Evolutionary conservation across 2,113 vertebrate genomes (phyloP), one percentile per base, ranked within the genome.

Genomic region (Scomber japonicus): DNA sequence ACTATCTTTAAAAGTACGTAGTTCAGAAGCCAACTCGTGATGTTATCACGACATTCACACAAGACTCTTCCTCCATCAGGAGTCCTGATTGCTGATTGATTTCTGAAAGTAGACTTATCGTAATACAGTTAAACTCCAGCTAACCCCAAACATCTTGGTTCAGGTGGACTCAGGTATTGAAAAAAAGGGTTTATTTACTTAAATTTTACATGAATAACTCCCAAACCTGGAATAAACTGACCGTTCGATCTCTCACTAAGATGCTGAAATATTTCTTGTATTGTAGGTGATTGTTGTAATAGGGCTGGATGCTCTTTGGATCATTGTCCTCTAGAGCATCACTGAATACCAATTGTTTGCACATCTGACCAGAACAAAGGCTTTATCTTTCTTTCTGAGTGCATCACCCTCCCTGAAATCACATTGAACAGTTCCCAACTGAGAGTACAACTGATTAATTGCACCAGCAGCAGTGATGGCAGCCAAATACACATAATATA

Each of bases 361-460:
- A 75, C 35, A 45, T 71, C 50, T 51, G 3, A 79, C 51, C 30
- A 63, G 14, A 61, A 75, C 67, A 71, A 77, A 77, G 54, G 27
- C 44, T 80, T 62, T 2, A 67, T 80, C 48, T 78, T 72, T 78
- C 75, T 55, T 75, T 69, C 46, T 15, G n/a, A 78, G 54, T 35
- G 46, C 56, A 65, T 50, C 60, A 44, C 11, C 51, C 65, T 61
- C 16, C 60, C 64, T 16, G 63, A 54, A 55, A 54, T 44, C 17
- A 59, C 16, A 75, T 40, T 64, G n/a, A 90, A 88, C 17, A 57
- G 73, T 53, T 68, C 81, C 86, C 83, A 88, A 57, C 73, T 64
- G 74, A 68, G 81, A 65, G 63, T 71, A 30, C 78, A 87, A 57
- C 73, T 80, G 68, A 86, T 91, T 89, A 83, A 84, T 88, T 81